Evolutionary conservation across 2,888 invertebrate species (phyloP).

Genomic region (Microplitis deprimator): DNA sequence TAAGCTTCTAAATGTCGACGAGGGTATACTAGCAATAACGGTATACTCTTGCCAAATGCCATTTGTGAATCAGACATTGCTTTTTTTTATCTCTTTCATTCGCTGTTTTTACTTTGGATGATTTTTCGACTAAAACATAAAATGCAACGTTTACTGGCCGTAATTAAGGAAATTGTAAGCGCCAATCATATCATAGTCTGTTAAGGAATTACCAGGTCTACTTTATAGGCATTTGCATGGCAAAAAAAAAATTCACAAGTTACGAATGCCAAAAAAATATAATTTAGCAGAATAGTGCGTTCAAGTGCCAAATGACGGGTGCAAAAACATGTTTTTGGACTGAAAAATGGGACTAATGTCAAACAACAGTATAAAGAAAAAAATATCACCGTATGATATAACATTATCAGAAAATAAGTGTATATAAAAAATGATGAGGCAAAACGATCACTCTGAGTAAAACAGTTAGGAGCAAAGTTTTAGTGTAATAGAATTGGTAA

Average conservation of each 20-base stretch:
- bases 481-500: too few species aligned
- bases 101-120: neutral
- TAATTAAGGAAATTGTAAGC: neutral
- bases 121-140: neutral
- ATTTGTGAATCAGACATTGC: neutral
- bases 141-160: neutral
- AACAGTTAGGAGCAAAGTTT: too few species aligned
- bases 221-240: neutral
- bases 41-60: neutral
- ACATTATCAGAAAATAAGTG: too few species aligned
- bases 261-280: neutral
- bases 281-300: too few species aligned
- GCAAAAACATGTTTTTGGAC: too few species aligned
- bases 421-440: too few species aligned
- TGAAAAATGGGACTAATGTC: too few species aligned
- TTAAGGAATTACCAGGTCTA: neutral
- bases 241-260: neutral
- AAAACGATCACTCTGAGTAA: too few species aligned
- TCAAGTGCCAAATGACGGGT: too few species aligned
- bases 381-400: too few species aligned
- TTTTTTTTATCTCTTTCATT: slow-evolving; percentile 13
- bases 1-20: neutral
- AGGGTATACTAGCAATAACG: neutral
- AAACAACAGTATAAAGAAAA: too few species aligned
- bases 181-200: neutral